Evolutionary conservation across 2,888 invertebrate genomes (phyloP).

Genomic region (Ectemnius lituratus): DNA sequence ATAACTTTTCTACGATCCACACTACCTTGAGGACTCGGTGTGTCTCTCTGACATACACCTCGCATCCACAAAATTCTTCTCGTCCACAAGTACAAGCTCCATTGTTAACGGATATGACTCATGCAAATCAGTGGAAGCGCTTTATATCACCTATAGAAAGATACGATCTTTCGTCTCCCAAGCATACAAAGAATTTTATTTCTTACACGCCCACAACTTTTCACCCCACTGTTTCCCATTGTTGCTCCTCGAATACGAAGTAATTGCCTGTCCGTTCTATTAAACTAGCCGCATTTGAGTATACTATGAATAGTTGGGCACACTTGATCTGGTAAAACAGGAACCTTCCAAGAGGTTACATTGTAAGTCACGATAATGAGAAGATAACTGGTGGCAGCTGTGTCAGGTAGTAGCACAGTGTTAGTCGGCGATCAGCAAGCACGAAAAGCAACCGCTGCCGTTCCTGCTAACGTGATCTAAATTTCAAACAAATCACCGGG

Average conservation of each 20-base stretch:
- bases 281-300: neutral
- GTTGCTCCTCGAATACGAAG: neutral
- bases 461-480: slow-evolving; percentile 10
- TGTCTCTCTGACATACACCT: neutral
- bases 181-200: slow-evolving; percentile 2
- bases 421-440: too few relatives aligned
- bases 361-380: too few relatives aligned
- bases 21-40: neutral
- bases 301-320: neutral
- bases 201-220: neutral
- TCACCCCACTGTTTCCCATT: neutral
- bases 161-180: slow-evolving; percentile 4
- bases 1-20: neutral
- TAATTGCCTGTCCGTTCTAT: neutral
- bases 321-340: neutral
- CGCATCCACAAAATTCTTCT: slow-evolving; percentile 5
- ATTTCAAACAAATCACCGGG: slow-evolving; percentile 30
- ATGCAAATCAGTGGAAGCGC: slow-evolving; percentile 9
- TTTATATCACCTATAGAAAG: slow-evolving; percentile 2
- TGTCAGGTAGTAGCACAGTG: too few relatives aligned
- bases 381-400: too few relatives aligned
- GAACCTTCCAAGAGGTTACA: neutral
- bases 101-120: neutral
- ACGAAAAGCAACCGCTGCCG: slow-evolving; percentile 23
- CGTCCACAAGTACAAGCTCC: neutral